Evolutionary conservation across 2,888 invertebrate species (phyloP).

Genomic region (Ashinkailepas kermadecensis): DNA sequence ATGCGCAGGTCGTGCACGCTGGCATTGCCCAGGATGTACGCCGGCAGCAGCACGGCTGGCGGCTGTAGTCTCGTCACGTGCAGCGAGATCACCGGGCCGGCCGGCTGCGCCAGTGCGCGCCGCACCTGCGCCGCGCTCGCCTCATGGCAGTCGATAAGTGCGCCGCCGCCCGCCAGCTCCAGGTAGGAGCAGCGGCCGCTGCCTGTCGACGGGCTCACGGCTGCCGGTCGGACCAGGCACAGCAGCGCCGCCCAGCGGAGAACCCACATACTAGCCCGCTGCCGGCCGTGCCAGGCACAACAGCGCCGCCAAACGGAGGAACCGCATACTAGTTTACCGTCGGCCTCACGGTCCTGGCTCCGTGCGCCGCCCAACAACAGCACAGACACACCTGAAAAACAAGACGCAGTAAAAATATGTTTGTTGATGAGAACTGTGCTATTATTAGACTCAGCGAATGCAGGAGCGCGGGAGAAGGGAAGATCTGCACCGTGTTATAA

Average conservation of each 20-base stretch:
- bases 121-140: background rate
- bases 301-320: background rate
- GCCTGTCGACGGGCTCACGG: background rate
- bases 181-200: background rate
- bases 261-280: background rate
- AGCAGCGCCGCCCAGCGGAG: constrained; percentile 18
- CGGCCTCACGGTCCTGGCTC: too few species aligned
- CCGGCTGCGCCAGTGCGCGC: background rate
- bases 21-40: background rate
- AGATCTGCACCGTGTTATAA: too few species aligned
- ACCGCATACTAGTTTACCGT: too few species aligned
- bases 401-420: too few species aligned
- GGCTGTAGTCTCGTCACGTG: background rate
- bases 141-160: background rate
- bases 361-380: too few species aligned
- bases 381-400: too few species aligned
- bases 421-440: too few species aligned
- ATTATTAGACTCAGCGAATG: too few species aligned
- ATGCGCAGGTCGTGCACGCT: constrained; percentile 36
- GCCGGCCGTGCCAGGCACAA: background rate
- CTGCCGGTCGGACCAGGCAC: background rate
- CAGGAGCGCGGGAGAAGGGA: too few species aligned
- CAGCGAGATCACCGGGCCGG: background rate
- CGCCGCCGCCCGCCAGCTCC: background rate
- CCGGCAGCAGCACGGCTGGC: background rate